Evolutionary conservation across 2,888 invertebrate species (phyloP).

Genomic region (Chelonus formosanus): DNA sequence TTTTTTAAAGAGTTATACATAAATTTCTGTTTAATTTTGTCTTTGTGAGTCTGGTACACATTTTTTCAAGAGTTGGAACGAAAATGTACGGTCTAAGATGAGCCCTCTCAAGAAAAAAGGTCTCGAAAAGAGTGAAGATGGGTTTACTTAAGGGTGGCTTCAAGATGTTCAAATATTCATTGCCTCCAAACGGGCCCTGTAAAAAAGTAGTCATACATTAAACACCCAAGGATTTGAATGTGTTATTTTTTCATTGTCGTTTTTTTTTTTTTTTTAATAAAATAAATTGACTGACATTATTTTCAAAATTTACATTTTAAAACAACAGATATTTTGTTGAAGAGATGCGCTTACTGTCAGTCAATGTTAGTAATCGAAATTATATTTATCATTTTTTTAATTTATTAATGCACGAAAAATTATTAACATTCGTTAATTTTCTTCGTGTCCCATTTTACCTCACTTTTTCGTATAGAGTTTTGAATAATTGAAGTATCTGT

Average conservation of each 20-base stretch:
- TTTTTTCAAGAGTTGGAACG: constrained; percentile 10
- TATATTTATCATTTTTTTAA: too few relatives aligned
- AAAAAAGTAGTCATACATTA: constrained; percentile 16
- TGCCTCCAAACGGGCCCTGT: neutral
- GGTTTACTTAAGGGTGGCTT: constrained; percentile 16
- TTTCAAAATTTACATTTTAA: too few relatives aligned
- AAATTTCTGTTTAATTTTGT: neutral
- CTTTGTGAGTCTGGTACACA: neutral
- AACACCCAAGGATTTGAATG: constrained; percentile 12
- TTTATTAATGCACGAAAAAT: too few relatives aligned
- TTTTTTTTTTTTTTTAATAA: neutral
- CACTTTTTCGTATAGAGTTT: too few relatives aligned
- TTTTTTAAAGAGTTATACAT: neutral
- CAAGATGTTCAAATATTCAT: constrained; percentile 22
- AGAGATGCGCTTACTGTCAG: too few relatives aligned
- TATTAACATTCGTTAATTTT: too few relatives aligned
- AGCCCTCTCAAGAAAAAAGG: neutral
- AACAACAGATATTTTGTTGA: too few relatives aligned
- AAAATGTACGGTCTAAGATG: neutral
- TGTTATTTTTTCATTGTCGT: constrained; percentile 1
- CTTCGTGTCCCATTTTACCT: too few relatives aligned
- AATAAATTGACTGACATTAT: too few relatives aligned
- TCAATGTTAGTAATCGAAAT: too few relatives aligned
- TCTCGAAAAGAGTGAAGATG: constrained; percentile 11
- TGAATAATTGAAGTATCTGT: too few relatives aligned